A percentile compares a stretch with the other conserved stretches of the same genome.
Evolutionary conservation across 2,888 invertebrate genomes (phyloP).

Genomic region (Drosophila monieri): DNA sequence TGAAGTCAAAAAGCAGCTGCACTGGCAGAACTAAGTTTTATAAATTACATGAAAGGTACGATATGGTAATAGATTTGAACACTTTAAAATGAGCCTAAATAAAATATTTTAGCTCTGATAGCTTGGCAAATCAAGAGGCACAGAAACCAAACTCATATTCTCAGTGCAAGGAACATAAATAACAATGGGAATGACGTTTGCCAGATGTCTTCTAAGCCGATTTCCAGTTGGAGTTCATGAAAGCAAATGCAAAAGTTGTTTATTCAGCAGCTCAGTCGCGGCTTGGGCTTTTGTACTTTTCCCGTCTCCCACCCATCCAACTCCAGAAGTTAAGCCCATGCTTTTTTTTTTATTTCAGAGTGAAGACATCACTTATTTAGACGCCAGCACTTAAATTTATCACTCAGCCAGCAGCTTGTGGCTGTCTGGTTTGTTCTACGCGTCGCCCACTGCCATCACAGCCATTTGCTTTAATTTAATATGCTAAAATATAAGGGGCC

Average conservation of each 20-base stretch:
- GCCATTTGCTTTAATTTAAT: slow-evolving; percentile 76
- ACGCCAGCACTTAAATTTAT: slow-evolving; percentile 73
- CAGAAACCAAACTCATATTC: slow-evolving; percentile 7
- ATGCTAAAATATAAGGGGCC: slow-evolving; percentile 71
- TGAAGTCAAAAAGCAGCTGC: neutral
- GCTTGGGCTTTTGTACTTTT: slow-evolving; percentile 46
- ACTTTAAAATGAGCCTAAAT: neutral
- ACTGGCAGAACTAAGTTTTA: neutral
- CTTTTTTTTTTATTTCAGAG: slow-evolving; percentile 7
- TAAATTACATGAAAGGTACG: neutral
- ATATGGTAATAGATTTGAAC: neutral
- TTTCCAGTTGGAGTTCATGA: slow-evolving; percentile 66
- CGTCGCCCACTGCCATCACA: slow-evolving; percentile 31
- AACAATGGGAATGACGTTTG: slow-evolving; percentile 40
- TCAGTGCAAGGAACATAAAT: slow-evolving; percentile 29
- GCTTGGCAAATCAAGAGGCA: neutral
- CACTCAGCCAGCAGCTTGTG: slow-evolving; percentile 54
- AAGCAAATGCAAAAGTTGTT: slow-evolving; percentile 74
- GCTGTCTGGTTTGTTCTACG: slow-evolving; percentile 22
- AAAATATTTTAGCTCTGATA: neutral
- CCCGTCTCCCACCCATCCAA: neutral
- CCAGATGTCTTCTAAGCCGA: slow-evolving; percentile 62
- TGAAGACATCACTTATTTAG: slow-evolving; percentile 69
- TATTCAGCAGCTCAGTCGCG: slow-evolving; percentile 72
- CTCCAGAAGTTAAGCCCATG: slow-evolving; percentile 20